phyloP scores from a whole-genome alignment of 2,888 invertebrate species.

The Formica aserva region DNA sequence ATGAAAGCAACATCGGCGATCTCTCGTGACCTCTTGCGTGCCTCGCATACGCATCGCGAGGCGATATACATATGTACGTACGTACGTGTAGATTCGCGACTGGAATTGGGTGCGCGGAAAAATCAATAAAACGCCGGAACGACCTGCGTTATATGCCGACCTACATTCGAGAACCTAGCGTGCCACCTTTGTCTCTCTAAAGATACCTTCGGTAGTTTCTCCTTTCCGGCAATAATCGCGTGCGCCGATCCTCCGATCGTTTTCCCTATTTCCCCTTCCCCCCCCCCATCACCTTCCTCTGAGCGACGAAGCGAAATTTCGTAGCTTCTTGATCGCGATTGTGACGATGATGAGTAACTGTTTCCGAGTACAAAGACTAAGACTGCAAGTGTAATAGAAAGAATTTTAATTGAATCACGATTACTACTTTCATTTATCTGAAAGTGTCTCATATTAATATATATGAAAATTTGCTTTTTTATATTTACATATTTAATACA shows the following conservation, averaged over 20 bases:
- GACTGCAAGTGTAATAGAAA: neutral
- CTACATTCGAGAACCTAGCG: constrained; percentile 51
- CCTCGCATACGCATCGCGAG: neutral
- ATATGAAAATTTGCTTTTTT: neutral
- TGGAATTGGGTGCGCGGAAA: constrained; percentile 46
- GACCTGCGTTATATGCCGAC: constrained; percentile 47
- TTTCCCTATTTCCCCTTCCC: neutral
- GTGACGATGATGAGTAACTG: constrained; percentile 4
- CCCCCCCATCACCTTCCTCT: neutral
- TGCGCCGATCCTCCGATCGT: constrained; percentile 29
- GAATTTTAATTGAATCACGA: neutral
- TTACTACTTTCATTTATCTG: neutral
- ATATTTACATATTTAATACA: too few relatives aligned
- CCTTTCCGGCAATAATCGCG: constrained; percentile 41
- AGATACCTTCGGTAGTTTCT: constrained; percentile 48
- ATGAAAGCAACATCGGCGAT: neutral
- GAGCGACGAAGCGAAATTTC: constrained; percentile 12
- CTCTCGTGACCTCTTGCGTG: neutral
- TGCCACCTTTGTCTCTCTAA: constrained; percentile 48
- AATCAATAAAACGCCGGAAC: constrained; percentile 56
- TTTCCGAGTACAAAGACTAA: neutral
- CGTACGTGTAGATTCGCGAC: neutral
- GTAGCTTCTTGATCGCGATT: constrained; percentile 14
- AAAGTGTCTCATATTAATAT: neutral
- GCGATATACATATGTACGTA: neutral